Evolutionary conservation across 2,113 vertebrate species (phyloP).

Genomic region (Emydura subglobosa): DNA sequence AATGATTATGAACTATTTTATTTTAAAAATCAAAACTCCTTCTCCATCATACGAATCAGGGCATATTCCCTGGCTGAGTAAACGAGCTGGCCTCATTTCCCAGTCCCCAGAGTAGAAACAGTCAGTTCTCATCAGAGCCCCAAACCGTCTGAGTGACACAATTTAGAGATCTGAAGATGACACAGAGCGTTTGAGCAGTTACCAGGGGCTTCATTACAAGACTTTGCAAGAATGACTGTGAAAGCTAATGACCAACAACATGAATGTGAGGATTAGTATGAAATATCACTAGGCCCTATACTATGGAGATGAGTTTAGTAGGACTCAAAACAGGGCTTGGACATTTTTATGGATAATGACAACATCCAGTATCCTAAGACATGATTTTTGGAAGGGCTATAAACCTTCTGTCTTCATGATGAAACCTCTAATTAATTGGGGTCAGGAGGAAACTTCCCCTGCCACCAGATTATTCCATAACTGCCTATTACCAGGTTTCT

Average conservation of each 20-base stretch:
- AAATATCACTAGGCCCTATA: neutral
- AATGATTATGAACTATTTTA: neutral
- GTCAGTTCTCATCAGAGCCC: neutral
- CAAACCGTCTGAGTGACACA: neutral
- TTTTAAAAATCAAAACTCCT: neutral
- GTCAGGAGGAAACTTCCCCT: neutral
- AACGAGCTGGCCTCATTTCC: conserved; percentile 20
- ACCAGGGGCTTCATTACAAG: neutral
- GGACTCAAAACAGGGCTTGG: neutral
- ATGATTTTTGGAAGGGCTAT: neutral
- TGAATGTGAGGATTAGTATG: neutral
- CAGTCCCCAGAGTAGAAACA: neutral
- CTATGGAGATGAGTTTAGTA: neutral
- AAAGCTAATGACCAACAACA: neutral
- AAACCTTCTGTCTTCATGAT: neutral
- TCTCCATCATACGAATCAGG: fast-evolving
- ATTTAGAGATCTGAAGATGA: neutral
- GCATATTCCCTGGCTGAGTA: neutral
- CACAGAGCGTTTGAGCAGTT: fast-evolving
- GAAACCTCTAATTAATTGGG: neutral
- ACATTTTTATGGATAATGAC: neutral
- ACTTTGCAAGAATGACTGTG: neutral
- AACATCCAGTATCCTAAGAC: neutral
- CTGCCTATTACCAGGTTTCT: neutral
- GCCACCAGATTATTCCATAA: neutral